Evolutionary conservation across 2,113 vertebrate species (phyloP), one percentile per base, ranked within the genome.

Genomic region (Embiotoca jacksoni): DNA sequence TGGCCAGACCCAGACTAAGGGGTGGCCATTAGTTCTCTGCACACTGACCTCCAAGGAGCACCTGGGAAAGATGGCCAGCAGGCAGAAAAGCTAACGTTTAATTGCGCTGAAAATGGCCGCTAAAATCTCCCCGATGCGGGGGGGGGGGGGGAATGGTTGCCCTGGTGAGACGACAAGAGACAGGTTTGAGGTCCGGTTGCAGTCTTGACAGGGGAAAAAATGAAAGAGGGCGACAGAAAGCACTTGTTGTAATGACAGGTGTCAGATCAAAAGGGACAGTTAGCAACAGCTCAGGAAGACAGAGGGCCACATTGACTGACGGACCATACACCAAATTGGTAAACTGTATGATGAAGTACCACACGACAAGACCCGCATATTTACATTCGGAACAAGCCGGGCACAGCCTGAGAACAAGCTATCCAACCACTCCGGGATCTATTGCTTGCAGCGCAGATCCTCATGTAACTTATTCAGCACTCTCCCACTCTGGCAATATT

Each of bases 11-110:
- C 82, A 37, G 66, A 73, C 57, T 84, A 78, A 86, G 72, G 81
- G 84, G 37, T 68, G 72, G 87, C 86, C 82, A 92, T 91, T 93
- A 92, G 77, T 84, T 84, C 78, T 77, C 31, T 16, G 41, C 53
- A 33, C 71, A 72, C 86, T 72, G 72, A 83, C 82, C 82, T 90
- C 89, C 83, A 81, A 82, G 73, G 87, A 91, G 87, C 87, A 90
- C 84, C 84, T 84, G 88, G 63, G 66, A 81, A 72, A 78, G 70
- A 87, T 75, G 81, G 80, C 87, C 84, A 77, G 77, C 70, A 78
- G 90, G 79, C 89, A 88, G 80, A 77, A 78, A 81, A 79, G 80
- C 87, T 91, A 87, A 87, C 84, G 68, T 89, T 89, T 93, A 93
- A 90, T 93, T 89, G 88, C 87, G 60, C 37, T 72, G 63, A 87